Base-by-base conservation (phyloP, 2,113 vertebrate species). In the Centropristis striata region DNA sequence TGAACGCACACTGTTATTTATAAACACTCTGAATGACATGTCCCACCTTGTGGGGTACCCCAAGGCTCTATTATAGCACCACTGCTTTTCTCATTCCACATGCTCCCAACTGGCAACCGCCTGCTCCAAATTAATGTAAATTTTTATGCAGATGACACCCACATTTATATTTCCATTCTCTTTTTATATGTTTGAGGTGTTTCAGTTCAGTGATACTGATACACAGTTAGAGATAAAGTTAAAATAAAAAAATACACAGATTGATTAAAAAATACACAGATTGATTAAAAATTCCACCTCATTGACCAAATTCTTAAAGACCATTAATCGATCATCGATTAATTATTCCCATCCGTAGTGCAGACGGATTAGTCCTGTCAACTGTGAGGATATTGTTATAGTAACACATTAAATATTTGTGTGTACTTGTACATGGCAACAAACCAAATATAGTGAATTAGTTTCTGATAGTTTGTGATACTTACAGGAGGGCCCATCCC, bases 401-500 rank as follows among this genome's bases (percentile, higher is more conserved):
- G 37, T 20, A n/a, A 14, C 13, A 14, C n/a, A n/a, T 46, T 8
- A 11, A 58, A 49, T 28, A 66, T 7, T 23, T n/a, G 9, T 41
- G 18, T 10, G 0, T 64, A 21, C 11, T 11, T 15, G n/a, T 8
- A 7, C 41, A 39, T 13, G 11, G 20, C 10, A 66, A 55, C 15
- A 58, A 51, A 65, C 1, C 5, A 50, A 36, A 60, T 20, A 15
- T 14, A 36, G 7, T 15, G 0, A 60, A 41, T 16, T 39, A 14
- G 1, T 5, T 37, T 59, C 18, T 74, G 25, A 32, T 11, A 15
- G 5, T 15, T 9, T 18, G 3, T 36, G 28, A 36, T 28, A 92
- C 95, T 95, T 88, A 97, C 97, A 81, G 4, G 54, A 0, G 78
- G 81, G 8, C 96, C 96, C 0, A 76, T 80, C 5, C 88, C 94